Evolutionary conservation across 2,797 vertebrate genomes (phyloP).

Genomic region (Gymnoscopelus microlampas): DNA sequence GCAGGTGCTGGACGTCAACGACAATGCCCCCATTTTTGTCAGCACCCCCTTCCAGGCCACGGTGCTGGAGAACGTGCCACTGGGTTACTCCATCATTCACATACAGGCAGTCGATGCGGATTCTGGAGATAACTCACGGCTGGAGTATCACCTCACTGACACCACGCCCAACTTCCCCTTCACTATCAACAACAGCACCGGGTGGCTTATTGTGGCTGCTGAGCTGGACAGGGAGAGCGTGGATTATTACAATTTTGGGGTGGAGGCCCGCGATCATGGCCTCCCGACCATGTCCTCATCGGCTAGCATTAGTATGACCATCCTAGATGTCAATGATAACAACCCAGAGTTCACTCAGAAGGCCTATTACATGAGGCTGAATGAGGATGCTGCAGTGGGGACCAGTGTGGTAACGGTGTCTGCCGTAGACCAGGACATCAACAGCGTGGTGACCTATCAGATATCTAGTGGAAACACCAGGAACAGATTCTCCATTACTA

Average conservation of each 20-base stretch:
- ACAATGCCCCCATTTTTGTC: slow-evolving; percentile 95
- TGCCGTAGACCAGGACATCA: slow-evolving; percentile 91
- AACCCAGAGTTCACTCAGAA: slow-evolving; percentile 93
- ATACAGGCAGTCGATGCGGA: slow-evolving; percentile 94
- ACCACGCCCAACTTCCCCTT: slow-evolving; percentile 87
- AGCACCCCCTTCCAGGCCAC: slow-evolving; percentile 97
- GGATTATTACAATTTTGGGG: slow-evolving; percentile 92
- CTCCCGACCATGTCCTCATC: slow-evolving; percentile 88
- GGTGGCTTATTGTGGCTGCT: slow-evolving; percentile 91
- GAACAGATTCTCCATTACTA: slow-evolving; percentile 97
- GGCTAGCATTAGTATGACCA: slow-evolving; percentile 90
- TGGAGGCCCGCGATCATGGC: slow-evolving; percentile 92
- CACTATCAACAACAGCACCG: slow-evolving; percentile 92
- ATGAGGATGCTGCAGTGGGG: slow-evolving; percentile 93
- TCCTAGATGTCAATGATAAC: slow-evolving; percentile 96
- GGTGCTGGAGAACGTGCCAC: slow-evolving; percentile 91
- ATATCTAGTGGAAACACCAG: slow-evolving; percentile 95
- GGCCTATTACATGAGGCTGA: slow-evolving; percentile 89
- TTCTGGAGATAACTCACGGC: slow-evolving; percentile 89
- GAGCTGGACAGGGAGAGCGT: slow-evolving; percentile 92
- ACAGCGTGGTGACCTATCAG: slow-evolving; percentile 96
- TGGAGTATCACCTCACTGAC: slow-evolving; percentile 89
- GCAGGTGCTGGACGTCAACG: slow-evolving; percentile 93
- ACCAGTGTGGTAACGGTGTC: slow-evolving; percentile 94
- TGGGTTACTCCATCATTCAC: slow-evolving; percentile 94